Evolutionary conservation across 2,888 invertebrate genomes (phyloP).

Genomic region (Rhagonycha lutea): DNA sequence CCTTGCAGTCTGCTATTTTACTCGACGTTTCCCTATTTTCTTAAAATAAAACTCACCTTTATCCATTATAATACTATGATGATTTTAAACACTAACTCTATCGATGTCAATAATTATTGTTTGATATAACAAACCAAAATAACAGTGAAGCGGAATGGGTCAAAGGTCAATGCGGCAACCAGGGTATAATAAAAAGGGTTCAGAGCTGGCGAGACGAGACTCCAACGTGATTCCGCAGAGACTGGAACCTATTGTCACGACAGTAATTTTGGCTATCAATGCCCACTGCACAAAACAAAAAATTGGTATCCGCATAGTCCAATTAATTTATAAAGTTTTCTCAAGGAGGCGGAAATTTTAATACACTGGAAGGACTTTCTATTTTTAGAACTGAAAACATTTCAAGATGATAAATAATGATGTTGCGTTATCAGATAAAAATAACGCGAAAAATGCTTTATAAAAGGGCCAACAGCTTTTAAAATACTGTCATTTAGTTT

Average conservation of each 20-base stretch:
- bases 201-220: not conserved
- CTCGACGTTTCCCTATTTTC: no score
- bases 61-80: not conserved
- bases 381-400: not conserved
- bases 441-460: not conserved
- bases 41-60: no score
- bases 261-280: not conserved
- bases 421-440: not conserved
- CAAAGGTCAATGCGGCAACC: not conserved
- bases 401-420: not conserved
- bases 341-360: not conserved
- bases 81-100: not conserved
- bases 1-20: no score
- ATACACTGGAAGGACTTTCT: not conserved
- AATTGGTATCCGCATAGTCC: not conserved
- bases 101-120: not conserved
- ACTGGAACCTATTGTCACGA: not conserved
- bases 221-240: not conserved
- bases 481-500: not conserved
- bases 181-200: not conserved
- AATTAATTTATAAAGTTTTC: not conserved
- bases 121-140: not conserved
- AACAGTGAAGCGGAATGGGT: not conserved
- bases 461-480: not conserved
- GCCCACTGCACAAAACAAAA: not conserved